Base-by-base conservation (phyloP, 2,888 invertebrate genomes). In the Cacoxenus indagator region DNA sequence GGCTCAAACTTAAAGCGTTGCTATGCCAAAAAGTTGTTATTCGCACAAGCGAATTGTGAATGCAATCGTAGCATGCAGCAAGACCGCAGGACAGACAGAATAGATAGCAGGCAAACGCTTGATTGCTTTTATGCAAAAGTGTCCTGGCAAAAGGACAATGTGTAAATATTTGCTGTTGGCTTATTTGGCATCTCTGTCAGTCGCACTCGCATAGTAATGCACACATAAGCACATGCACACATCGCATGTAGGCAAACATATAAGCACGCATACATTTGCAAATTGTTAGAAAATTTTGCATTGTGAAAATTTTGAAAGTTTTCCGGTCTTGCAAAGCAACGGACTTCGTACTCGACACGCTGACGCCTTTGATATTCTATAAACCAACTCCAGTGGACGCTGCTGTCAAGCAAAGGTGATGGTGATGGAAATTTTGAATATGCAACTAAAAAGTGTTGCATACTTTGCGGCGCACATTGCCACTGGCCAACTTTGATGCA, bases 211-310 rank as follows among this genome's bases (percentile, higher is more conserved):
- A 45, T 45, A 62, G 29, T n/a, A 29, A 61, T 31, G 37, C 81
- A 77, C 67, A 73, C 31, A 67, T 26, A 51, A 45, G 43, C 65
- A 27, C 61, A 67, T 43, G 11, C 51, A 46, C n/a, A 59, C 76
- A 27, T n/a, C n/a, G n/a, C 27, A 55, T 27, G 3, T 24, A 24
- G 5, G 11, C 11, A 45, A 2, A 24, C 17, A 37, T 4, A 24
- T 17, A 26, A 26, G 31, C 27, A 64, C 8, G 24, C 31, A 51
- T 67, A 31, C 64, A 27, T 64, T 57, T 46, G 57, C 8, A 73
- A 69, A 84, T 84, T 82, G 84, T 83, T 82, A 73, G 83, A 82
- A 74, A 80, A 84, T 80, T 84, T 82, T 73, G 80, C 78, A 82
- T 82, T 84, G 80, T 75, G 74, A 75, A 77, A 76, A 83, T 78